phyloP scores from a whole-genome alignment of 2,888 invertebrate species.

The Ophion slaviceki region DNA sequence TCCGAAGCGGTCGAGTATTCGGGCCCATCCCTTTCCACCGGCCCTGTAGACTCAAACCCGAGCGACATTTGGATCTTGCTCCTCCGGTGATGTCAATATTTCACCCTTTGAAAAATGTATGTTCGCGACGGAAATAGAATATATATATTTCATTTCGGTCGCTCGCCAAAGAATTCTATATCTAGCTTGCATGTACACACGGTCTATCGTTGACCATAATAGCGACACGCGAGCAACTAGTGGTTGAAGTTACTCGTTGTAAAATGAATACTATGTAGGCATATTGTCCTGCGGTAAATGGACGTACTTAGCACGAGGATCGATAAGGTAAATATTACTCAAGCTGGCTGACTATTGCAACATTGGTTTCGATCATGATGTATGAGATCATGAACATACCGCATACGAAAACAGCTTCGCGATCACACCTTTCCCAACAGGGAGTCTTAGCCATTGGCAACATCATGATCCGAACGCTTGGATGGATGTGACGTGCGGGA shows the following conservation, averaged over 20 bases:
- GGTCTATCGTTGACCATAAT: conserved; percentile 38
- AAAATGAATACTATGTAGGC: conserved; percentile 6
- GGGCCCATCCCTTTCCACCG: neutral
- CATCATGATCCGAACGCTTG: too few relatives aligned
- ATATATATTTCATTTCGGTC: conserved; percentile 12
- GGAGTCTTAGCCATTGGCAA: neutral
- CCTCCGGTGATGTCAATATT: conserved; percentile 27
- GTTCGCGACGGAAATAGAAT: neutral
- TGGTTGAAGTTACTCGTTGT: conserved; percentile 39
- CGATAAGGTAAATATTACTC: conserved; percentile 36
- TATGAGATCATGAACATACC: neutral
- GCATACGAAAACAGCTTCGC: neutral
- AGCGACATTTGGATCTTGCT: neutral
- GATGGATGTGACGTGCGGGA: too few relatives aligned
- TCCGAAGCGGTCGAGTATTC: neutral
- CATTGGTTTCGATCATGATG: conserved; percentile 5
- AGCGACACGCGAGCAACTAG: conserved; percentile 46
- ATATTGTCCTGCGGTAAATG: conserved; percentile 12
- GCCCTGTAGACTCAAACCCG: conserved; percentile 1
- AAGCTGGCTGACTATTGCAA: neutral
- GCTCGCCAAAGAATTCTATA: conserved; percentile 6
- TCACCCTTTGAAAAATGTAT: conserved; percentile 29
- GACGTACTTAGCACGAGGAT: conserved; percentile 16
- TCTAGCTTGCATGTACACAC: conserved; percentile 66
- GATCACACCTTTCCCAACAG: neutral